Base-by-base conservation (phyloP, 2,797 vertebrate species). In the Lutjanus campechanus region DNA sequence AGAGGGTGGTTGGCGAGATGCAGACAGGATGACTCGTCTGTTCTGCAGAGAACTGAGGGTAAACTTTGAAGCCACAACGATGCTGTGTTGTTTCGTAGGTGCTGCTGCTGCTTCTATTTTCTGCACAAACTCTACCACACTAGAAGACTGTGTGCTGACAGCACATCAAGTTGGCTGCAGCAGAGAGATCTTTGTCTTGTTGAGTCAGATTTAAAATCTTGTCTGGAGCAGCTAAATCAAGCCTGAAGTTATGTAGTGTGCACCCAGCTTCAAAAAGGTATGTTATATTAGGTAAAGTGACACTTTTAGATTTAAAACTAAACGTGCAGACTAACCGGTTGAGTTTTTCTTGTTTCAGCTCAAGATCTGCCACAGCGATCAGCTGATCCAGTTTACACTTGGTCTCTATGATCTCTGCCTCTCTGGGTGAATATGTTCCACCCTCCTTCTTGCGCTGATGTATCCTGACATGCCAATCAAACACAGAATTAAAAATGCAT, bases 341-440 rank as follows among this genome's bases (percentile, higher is more conserved):
- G 93, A 98, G 96, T 92, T 98, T 99, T 92, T 99, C 97, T 73
- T 99, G 97, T 94, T 98, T 98, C 87, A 99, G 92, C 86, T 99
- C 98, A 95, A 99, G 94, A 94, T 99, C 98, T 79, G 97, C 97
- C 88, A 99, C 96, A 70, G 98, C 97, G 66, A 99, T 98, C 92
- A 99, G 95, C 94, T 99, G 98, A 94, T 99, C 98, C 89, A 99
- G 94, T 89, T 99, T 99, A 90, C 96, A 97, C 90, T 99, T 99
- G 19, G 98, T 99, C 90, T 99, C 98, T 84, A 97, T 97, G 87
- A 98, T 98, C 95, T 99, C 98, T 70, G 98, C 98, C 88, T 99
- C 96, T 78, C 97, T 93, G 64, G 98, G 98, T 46, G 98, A 99
- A 74, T 99, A 99, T 0, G 97, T 98, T 6, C 97, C 98, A 2